Percentiles rank a stretch among this genome's conserved stretches.
Evolutionary conservation across 2,888 invertebrate species (phyloP).

Genomic region (Tetragonisca angustula): DNA sequence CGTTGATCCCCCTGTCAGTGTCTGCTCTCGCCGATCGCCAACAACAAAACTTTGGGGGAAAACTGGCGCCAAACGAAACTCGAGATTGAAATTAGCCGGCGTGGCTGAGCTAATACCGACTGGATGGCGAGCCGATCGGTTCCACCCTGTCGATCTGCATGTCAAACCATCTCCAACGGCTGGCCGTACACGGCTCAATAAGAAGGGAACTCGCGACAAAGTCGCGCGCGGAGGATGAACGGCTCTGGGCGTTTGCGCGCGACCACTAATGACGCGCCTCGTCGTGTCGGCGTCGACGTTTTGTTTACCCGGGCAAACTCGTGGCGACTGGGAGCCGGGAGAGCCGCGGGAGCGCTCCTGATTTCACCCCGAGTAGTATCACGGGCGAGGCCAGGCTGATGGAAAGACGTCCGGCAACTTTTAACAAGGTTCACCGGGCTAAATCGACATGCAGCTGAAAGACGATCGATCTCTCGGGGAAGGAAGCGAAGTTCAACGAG

Average conservation of each 20-base stretch:
- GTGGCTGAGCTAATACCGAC: too few relatives aligned
- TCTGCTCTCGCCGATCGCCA: too few relatives aligned
- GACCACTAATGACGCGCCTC: slow-evolving; percentile 78
- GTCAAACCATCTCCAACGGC: slow-evolving; percentile 9
- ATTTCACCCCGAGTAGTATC: slow-evolving; percentile 29
- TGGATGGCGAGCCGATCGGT: neutral
- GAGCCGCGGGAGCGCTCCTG: neutral
- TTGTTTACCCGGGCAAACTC: slow-evolving; percentile 81
- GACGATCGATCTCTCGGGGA: slow-evolving; percentile 26
- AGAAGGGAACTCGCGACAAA: slow-evolving; percentile 43
- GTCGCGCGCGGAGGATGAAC: slow-evolving; percentile 28
- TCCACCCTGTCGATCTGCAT: slow-evolving; percentile 36
- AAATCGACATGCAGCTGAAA: neutral
- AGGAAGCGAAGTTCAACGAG: neutral
- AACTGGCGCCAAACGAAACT: too few relatives aligned
- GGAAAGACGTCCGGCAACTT: slow-evolving; percentile 40
- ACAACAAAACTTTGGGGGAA: too few relatives aligned
- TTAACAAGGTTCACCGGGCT: slow-evolving; percentile 14
- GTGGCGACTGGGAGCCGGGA: slow-evolving; percentile 35
- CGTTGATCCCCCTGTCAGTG: too few relatives aligned
- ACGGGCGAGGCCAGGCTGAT: slow-evolving; percentile 34
- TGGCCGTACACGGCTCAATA: slow-evolving; percentile 26
- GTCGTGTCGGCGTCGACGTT: slow-evolving; percentile 75
- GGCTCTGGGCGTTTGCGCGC: slow-evolving; percentile 71
- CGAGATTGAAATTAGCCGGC: too few relatives aligned